Evolutionary conservation across 2,113 vertebrate genomes (phyloP), one percentile per base, ranked within the genome.

Genomic region (Gnathonemus longibarbis): DNA sequence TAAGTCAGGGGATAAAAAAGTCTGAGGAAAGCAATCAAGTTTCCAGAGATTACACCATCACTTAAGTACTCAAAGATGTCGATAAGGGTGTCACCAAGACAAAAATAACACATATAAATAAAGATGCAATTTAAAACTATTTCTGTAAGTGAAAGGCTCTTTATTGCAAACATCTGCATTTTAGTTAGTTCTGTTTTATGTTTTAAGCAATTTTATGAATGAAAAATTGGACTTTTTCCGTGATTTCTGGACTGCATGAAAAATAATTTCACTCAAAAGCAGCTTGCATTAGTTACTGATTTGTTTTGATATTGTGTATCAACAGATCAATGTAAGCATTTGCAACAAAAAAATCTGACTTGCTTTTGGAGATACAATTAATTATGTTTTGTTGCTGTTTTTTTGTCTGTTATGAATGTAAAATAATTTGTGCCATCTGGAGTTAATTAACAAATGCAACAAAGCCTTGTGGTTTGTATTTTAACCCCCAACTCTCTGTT

Each of bases 41-140:
- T 84, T 84, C 45, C n/a, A 45, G 35, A 45, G 48, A 89, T 84
- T 56, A 89, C 48, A 21, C 24, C 89, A 89, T 19, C 15, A 45
- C 50, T 89, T 31, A 84, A 53, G 74, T 50, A 89, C 39, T 87
- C 85, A 87, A 87, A 87, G 4, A 87, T 53, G 49, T 88, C 13
- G 11, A 27, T 48, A 50, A 87, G 1, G 48, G n/a, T 53, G 35
- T 42, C 74, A 80, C 5, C 74, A 19, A 80, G 74, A 80, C 74
- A 80, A 42, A 42, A 80, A 80, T 39, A 42, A 19, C 74, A 42
- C 74, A 6, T 80, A 39, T 80, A 77, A 77, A 77, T 39, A 42
- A 70, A 39, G 35, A 39, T 42, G 15, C 74, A 80, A 42, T 80
- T 39, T 39, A 80, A 42, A 80, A 80, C 13, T 42, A 42, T 80